Conservation (phyloP, 2,888 invertebrate genomes). For the Netelia inedita region DNA sequence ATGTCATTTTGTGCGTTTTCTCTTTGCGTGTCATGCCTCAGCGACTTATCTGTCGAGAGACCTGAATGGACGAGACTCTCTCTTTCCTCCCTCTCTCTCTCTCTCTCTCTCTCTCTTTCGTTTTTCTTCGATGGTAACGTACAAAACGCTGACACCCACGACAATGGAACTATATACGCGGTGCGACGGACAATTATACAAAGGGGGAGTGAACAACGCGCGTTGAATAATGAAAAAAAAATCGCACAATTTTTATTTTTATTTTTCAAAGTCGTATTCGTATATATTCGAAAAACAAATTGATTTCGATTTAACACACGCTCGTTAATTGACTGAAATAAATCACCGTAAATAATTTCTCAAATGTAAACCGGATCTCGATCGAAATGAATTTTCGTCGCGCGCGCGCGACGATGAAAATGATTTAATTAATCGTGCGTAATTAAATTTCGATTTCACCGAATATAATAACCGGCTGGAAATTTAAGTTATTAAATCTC, state of each 20-base stretch:
- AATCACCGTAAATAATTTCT: too few relatives aligned
- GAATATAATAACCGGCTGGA: background rate
- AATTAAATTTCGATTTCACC: too few relatives aligned
- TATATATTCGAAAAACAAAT: too few relatives aligned
- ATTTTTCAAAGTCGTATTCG: too few relatives aligned
- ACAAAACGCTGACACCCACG: constrained; percentile 26
- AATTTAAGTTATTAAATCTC: constrained; percentile 12
- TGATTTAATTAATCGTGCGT: too few relatives aligned
- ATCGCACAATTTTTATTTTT: too few relatives aligned
- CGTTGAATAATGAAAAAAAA: constrained; percentile 9
- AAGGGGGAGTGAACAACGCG: background rate
- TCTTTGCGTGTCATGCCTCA: constrained; percentile 1
- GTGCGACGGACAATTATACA: background rate
- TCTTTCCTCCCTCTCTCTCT: background rate
- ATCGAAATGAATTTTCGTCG: too few relatives aligned
- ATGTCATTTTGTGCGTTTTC: background rate
- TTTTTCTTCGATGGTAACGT: background rate
- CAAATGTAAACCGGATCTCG: too few relatives aligned
- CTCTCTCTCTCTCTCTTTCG: background rate
- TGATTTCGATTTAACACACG: too few relatives aligned
- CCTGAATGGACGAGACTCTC: constrained; percentile 2
- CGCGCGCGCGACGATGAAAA: too few relatives aligned
- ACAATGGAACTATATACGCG: constrained; percentile 6
- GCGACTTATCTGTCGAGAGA: constrained; percentile 4
- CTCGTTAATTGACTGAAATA: too few relatives aligned